These are phyloP conservation scores for Polietes domitor DNA, from an alignment of 2,888 invertebrate genomes.

Conservation along the genomic window DNA sequence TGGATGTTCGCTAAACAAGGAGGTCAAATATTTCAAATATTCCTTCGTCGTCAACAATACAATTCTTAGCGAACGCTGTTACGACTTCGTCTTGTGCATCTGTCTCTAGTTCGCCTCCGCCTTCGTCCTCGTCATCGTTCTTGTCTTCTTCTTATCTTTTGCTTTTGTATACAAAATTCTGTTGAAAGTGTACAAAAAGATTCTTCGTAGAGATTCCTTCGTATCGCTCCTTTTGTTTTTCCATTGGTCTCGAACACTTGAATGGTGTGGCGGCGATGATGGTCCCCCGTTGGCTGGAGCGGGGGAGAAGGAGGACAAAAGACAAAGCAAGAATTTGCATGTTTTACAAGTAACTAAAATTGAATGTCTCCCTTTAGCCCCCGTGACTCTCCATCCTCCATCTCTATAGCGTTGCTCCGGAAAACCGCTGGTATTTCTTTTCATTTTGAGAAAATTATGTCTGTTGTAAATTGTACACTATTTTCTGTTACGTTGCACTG, in stretches of 20 bases:
- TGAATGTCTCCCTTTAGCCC: neutral
- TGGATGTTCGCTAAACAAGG: conserved; percentile 36
- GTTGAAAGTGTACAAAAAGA: conserved; percentile 43
- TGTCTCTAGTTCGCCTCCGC: too few relatives aligned
- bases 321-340: conserved; percentile 46
- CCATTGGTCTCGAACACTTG: conserved; percentile 32
- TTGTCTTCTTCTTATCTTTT: conserved; percentile 10
- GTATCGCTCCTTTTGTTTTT: conserved; percentile 44
- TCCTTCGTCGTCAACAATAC: conserved; percentile 36
- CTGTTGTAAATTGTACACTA: conserved; percentile 40
- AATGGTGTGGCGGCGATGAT: conserved; percentile 27
- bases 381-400: neutral
- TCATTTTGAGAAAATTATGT: conserved; percentile 15
- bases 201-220: conserved; percentile 52
- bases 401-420: neutral
- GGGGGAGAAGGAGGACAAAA: neutral
- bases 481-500: conserved; percentile 12
- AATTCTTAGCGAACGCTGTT: conserved; percentile 40
- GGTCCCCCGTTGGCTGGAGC: neutral
- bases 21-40: conserved; percentile 59
- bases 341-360: conserved; percentile 62
- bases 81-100: conserved; percentile 32
- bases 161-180: conserved; percentile 38
- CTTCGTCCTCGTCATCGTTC: neutral
- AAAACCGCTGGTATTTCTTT: conserved; percentile 14